Conservation (phyloP, 2,797 vertebrate genomes). For the Rallus crepitans region DNA sequence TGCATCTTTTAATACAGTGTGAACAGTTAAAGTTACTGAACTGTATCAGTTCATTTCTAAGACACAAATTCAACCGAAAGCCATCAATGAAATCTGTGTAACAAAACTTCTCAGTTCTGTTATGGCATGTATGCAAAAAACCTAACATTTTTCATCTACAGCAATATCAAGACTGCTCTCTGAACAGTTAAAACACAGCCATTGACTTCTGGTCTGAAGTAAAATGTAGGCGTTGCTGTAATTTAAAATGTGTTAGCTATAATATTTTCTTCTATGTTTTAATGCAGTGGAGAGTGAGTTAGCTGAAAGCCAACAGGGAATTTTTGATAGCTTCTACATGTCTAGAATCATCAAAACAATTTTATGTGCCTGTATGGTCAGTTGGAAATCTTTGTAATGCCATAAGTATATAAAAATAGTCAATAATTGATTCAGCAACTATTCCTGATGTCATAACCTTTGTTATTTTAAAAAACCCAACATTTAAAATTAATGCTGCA, state of each 20-base stretch:
- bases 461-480: not conserved
- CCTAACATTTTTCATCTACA: not conserved
- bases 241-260: not conserved
- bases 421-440: not conserved
- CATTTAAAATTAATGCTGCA: not conserved
- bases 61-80: not conserved
- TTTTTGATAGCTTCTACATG: not conserved
- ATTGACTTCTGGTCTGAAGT: not conserved
- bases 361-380: not conserved
- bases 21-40: not conserved
- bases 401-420: not conserved
- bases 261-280: not conserved
- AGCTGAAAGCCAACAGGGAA: not conserved
- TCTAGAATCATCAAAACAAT: not conserved
- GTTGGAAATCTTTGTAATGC: not conserved
- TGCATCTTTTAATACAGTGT: not conserved
- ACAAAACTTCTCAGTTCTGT: not conserved
- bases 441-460: not conserved
- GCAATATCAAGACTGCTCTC: not conserved
- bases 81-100: not conserved
- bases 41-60: not conserved
- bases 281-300: not conserved
- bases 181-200: slow-evolving; percentile 12
- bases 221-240: not conserved
- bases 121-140: not conserved